Evolutionary conservation across 2,797 vertebrate species (phyloP).

Genomic region (Harpagifer antarcticus): DNA sequence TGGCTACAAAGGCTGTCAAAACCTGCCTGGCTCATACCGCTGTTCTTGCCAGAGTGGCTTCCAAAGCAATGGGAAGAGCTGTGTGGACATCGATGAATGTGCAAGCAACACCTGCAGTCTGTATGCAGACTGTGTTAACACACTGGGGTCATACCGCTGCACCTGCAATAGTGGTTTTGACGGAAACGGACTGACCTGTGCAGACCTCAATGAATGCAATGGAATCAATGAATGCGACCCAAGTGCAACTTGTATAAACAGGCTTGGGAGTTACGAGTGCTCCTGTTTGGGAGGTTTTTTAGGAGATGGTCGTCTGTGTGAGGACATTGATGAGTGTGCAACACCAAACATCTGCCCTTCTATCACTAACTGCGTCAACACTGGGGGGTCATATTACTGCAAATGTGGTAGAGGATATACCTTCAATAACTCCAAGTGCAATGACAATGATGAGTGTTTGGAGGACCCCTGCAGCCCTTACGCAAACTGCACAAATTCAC

Average conservation of each 20-base stretch:
- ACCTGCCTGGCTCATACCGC: slow-evolving; percentile 83
- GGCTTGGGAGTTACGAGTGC: slow-evolving; percentile 85
- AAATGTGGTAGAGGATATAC: slow-evolving; percentile 83
- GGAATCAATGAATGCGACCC: slow-evolving; percentile 76
- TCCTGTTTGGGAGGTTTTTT: slow-evolving; percentile 81
- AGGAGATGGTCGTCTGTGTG: slow-evolving; percentile 81
- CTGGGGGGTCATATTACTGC: slow-evolving; percentile 82
- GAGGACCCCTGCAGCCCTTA: slow-evolving; percentile 75
- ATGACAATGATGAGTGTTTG: slow-evolving; percentile 84
- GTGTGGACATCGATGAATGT: slow-evolving; percentile 87
- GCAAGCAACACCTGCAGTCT: slow-evolving; percentile 77
- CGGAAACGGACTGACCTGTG: slow-evolving; percentile 86
- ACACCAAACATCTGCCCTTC: slow-evolving; percentile 74
- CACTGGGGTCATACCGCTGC: slow-evolving; percentile 82
- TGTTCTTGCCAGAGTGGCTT: slow-evolving; percentile 85
- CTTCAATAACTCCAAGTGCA: slow-evolving; percentile 77
- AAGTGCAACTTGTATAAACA: slow-evolving; percentile 83
- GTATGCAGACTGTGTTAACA: slow-evolving; percentile 83
- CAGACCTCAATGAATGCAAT: slow-evolving; percentile 87
- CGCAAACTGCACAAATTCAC: slow-evolving; percentile 81
- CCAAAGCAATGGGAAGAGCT: slow-evolving; percentile 80
- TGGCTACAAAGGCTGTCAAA: slow-evolving; percentile 86
- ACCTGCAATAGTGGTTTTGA: slow-evolving; percentile 82
- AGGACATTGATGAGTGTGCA: slow-evolving; percentile 85
- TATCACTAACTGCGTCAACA: slow-evolving; percentile 83